phyloP scores from a whole-genome alignment of 2,797 vertebrate genomes.

The Trachurus trachurus region DNA sequence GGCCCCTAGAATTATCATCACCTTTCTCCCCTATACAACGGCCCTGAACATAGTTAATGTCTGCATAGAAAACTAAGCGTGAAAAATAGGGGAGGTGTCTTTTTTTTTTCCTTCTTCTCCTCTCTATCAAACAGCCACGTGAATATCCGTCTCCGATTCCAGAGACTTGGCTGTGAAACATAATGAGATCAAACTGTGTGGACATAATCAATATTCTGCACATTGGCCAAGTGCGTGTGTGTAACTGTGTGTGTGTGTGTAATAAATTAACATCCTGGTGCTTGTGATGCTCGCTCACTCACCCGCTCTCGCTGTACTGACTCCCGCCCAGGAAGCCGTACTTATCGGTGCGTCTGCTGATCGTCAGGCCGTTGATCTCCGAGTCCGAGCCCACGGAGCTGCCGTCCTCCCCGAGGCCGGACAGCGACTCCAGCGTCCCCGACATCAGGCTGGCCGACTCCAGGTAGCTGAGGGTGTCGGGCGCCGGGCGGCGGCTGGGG shows the following conservation, averaged over 20 bases:
- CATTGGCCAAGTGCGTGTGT: constrained; percentile 1
- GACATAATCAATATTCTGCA: not conserved
- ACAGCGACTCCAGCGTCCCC: constrained; percentile 92
- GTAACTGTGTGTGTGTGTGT: constrained; percentile 8
- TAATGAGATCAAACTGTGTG: not conserved
- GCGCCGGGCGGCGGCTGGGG: constrained; percentile 75
- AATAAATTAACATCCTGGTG: constrained; percentile 19
- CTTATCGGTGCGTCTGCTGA: constrained; percentile 91
- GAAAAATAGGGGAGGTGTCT: not conserved
- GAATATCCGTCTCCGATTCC: constrained; percentile 6
- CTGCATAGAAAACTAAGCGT: not conserved
- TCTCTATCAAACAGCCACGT: constrained; percentile 14
- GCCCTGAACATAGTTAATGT: not conserved
- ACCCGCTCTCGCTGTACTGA: constrained; percentile 88
- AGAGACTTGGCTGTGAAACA: not conserved
- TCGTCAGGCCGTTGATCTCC: constrained; percentile 88
- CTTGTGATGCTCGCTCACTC: constrained; percentile 33
- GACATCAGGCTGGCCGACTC: constrained; percentile 95
- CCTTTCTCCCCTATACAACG: too few relatives aligned
- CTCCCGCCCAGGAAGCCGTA: constrained; percentile 93
- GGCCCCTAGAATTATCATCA: too few relatives aligned
- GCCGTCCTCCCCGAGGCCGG: constrained; percentile 88
- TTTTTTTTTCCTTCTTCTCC: not conserved
- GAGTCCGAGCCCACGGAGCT: constrained; percentile 95
- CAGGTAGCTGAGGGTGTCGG: constrained; percentile 91